Conservation (phyloP, 2,113 vertebrate genomes). For the Ochotona curzoniae region DNA sequence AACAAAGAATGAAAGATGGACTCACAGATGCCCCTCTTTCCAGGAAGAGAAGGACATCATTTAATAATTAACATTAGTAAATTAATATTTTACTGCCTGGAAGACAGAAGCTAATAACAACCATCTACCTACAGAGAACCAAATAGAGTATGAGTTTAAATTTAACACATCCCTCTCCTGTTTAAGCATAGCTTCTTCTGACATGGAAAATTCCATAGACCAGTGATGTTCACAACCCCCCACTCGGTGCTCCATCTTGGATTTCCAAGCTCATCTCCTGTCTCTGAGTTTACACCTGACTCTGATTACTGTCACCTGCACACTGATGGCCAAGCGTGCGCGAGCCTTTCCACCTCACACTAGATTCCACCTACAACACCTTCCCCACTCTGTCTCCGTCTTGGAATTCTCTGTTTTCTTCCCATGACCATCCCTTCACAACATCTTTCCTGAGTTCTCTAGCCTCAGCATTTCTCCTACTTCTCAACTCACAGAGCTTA, state of each 20-base stretch:
- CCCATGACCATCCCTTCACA: not conserved
- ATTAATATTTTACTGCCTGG: slow-evolving; percentile 21
- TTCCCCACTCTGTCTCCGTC: not conserved
- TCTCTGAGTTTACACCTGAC: not conserved
- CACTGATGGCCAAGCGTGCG: not conserved
- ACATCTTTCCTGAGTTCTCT: not conserved
- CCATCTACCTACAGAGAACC: not conserved
- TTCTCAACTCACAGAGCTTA: not conserved
- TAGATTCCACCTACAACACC: not conserved
- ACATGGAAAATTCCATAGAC: not conserved
- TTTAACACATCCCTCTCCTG: not conserved
- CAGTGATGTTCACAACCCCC: not conserved
- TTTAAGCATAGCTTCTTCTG: slow-evolving; percentile 32
- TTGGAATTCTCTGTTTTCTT: not conserved
- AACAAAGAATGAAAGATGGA: slow-evolving; percentile 17
- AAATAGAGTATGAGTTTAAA: not conserved
- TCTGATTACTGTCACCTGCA: not conserved
- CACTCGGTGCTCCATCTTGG: not conserved
- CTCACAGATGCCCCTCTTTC: not conserved
- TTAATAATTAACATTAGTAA: not conserved
- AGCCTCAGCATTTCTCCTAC: not conserved
- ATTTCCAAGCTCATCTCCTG: not conserved
- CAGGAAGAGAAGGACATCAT: not conserved
- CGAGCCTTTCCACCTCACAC: not conserved
- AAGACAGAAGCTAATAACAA: slow-evolving; percentile 23